Percentiles rank a stretch among this genome's conserved stretches.
Evolutionary conservation across 2,888 invertebrate species (phyloP).

Genomic region (Melinaea marsaeus): DNA sequence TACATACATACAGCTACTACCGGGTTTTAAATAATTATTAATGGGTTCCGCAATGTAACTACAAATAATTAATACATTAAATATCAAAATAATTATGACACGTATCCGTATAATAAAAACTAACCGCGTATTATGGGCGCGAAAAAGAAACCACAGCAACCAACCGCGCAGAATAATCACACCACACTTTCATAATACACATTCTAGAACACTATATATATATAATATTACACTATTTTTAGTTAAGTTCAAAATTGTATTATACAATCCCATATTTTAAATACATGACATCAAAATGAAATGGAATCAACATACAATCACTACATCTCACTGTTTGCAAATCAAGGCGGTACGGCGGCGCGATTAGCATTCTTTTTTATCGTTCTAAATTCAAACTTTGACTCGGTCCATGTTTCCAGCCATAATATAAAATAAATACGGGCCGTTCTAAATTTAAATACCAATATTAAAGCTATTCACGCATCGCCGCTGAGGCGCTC

Average conservation of each 20-base stretch:
- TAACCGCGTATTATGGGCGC: constrained; percentile 45
- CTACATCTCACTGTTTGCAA: constrained; percentile 67
- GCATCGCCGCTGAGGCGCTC: constrained; percentile 29
- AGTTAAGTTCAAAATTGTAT: too few relatives aligned
- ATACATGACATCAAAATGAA: constrained; percentile 16
- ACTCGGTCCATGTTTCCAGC: constrained; percentile 51
- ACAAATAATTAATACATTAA: neutral
- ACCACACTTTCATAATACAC: constrained; percentile 39
- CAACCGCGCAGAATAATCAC: constrained; percentile 47
- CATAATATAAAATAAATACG: neutral
- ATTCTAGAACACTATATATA: too few relatives aligned
- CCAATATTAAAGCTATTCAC: constrained; percentile 22
- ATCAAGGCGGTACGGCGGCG: constrained; percentile 53
- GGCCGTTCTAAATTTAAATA: constrained; percentile 6
- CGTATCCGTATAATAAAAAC: constrained; percentile 19
- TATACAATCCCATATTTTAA: constrained; percentile 6
- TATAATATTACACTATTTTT: too few relatives aligned
- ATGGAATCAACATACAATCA: constrained; percentile 71
- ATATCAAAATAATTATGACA: constrained; percentile 17
- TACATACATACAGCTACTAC: neutral
- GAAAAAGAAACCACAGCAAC: constrained; percentile 43
- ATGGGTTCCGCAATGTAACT: constrained; percentile 2
- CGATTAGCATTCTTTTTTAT: constrained; percentile 59
- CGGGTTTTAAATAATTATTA: neutral
- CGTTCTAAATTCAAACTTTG: constrained; percentile 57